Evolutionary conservation across 2,113 vertebrate species (phyloP), one percentile per base, ranked within the genome.

Genomic region (Cyprinodon tularosa): DNA sequence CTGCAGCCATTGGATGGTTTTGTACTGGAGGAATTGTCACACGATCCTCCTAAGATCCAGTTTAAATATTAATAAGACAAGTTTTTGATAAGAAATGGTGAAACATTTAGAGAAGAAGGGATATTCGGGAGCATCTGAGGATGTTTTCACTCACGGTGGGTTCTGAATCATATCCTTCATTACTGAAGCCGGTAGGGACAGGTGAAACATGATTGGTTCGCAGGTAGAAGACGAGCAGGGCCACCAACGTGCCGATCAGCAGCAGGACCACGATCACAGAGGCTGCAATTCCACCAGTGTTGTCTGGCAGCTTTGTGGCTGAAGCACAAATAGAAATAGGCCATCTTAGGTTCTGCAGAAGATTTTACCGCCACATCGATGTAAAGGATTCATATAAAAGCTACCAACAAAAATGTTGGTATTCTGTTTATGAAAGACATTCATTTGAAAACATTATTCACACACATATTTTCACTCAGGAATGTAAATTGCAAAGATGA

Each of bases 231-330:
- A 88, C 15, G n/a, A 94, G 60, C 61, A 94, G 47, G 3, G 37
- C 80, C 1, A 82, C 62, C 63, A 94, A 48, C 0, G 86, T 84
- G 67, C 48, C 74, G 17, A 94, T 69, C 50, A 95, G 78, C 70
- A 95, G 76, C 75, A 95, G 60, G 7, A 87, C 36, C n/a, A 94
- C 77, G 0, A 94, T 74, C 64, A 94, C 66, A 0, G 91, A 76
- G 0, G 87, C 93, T 1, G 77, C 92, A 0, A 94, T 77, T 3
- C 80, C 89, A 59, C 83, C 94, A 0, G 38, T 7, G 45, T 90
- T 68, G 76, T 86, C 42, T 15, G 0, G 0, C 9, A 78, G 37
- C 1, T 12, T 6, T 37, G 60, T 8, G n/a, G 65, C 92, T 94
- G 22, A 15, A 38, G 67, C 40, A 82, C n/a, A 44, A 37, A 15